phyloP scores from a whole-genome alignment of 2,888 invertebrate genomes.

The Tortricodes alternella region DNA sequence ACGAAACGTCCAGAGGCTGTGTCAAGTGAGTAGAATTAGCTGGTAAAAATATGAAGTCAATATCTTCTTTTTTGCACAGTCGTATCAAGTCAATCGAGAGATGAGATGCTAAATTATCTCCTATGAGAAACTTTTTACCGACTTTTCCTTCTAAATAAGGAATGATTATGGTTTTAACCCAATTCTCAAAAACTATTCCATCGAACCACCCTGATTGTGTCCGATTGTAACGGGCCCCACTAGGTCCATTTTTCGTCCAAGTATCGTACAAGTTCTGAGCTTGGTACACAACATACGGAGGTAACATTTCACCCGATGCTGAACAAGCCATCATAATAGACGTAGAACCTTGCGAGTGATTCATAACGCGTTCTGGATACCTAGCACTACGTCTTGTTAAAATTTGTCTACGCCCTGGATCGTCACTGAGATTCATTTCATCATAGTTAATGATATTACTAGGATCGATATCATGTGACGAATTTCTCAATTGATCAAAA shows the following conservation, averaged over 20 bases:
- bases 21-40: background rate
- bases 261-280: slow-evolving; percentile 50
- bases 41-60: background rate
- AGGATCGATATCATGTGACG: slow-evolving; percentile 31
- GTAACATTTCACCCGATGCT: slow-evolving; percentile 40
- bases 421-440: slow-evolving; percentile 38
- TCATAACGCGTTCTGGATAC: slow-evolving; percentile 52
- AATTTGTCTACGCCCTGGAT: slow-evolving; percentile 37
- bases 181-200: slow-evolving; percentile 46
- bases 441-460: slow-evolving; percentile 36
- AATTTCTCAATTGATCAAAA: slow-evolving; percentile 32
- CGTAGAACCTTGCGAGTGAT: slow-evolving; percentile 47
- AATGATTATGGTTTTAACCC: slow-evolving; percentile 41
- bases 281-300: slow-evolving; percentile 62
- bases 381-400: slow-evolving; percentile 45
- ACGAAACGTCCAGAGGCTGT: background rate
- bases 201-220: slow-evolving; percentile 57
- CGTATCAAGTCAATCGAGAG: background rate
- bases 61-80: background rate
- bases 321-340: slow-evolving; percentile 56
- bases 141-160: slow-evolving; percentile 37
- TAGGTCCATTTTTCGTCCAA: slow-evolving; percentile 58
- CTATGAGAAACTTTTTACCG: background rate
- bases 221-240: slow-evolving; percentile 50
- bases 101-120: background rate